Evolutionary conservation across 2,797 vertebrate genomes (phyloP).

Genomic region (Leptoclinus maculatus): DNA sequence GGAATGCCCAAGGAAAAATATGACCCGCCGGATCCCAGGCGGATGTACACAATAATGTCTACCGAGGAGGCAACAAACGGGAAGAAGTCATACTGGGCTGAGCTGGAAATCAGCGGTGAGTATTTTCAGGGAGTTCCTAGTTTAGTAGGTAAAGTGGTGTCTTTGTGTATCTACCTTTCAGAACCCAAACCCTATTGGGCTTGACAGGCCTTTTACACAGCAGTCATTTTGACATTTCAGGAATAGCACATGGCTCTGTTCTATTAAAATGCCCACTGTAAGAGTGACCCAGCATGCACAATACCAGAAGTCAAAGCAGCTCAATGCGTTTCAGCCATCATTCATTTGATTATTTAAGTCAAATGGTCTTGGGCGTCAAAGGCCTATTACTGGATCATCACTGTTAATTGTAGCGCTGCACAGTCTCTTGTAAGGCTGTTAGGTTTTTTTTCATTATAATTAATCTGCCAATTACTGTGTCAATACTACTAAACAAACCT

Average conservation of each 20-base stretch:
- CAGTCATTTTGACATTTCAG: background rate
- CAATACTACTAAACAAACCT: no score
- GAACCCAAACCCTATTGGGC: background rate
- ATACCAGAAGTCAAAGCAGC: background rate
- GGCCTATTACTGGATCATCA: background rate
- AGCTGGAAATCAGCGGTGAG: conserved; percentile 99
- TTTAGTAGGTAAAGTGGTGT: background rate
- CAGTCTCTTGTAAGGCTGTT: background rate
- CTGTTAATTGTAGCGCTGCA: background rate
- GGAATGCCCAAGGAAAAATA: conserved; percentile 99
- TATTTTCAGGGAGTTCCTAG: conserved; percentile 1
- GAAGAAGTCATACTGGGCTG: conserved; percentile 99
- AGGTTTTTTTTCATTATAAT: background rate
- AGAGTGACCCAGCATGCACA: background rate
- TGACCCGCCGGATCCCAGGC: conserved; percentile 98
- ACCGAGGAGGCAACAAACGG: conserved; percentile 96
- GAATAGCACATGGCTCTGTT: background rate
- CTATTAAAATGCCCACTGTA: background rate
- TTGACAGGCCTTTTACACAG: background rate
- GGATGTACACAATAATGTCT: conserved; percentile 99
- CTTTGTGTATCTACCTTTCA: background rate
- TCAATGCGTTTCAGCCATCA: background rate
- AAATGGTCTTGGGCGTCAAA: background rate
- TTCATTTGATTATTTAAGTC: background rate
- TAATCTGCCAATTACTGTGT: background rate